Base-by-base conservation (phyloP, 2,888 invertebrate genomes). In the Prosapia bicincta region DNA sequence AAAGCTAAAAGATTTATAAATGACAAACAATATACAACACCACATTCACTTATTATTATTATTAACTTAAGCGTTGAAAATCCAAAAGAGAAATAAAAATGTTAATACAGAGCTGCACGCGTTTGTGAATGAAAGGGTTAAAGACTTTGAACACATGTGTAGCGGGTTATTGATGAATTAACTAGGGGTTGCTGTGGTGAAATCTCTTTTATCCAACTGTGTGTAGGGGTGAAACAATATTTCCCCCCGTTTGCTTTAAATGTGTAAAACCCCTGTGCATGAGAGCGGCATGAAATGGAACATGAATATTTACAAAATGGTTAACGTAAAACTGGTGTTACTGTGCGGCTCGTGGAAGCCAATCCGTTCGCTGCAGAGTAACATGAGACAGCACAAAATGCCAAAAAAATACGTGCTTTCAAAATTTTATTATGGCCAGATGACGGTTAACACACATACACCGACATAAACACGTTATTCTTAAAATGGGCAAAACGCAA, bases 331-430 rank as follows among this genome's bases (percentile, higher is more conserved):
- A 28, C 28, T 9, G 3, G 28, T 28, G 3, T 6, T 28, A 38
- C 15, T 38, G 10, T 10, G 15, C 54, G 9, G 9, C 9, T 9
- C 9, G 54, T 54, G 6, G 20, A 54, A 54, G 54, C 54, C n/a
- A 54, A 20, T 54, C 54, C 20, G 54, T 20, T 6, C 20, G 54
- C 3, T 20, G 54, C 54, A n/a, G 20, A 54, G 20, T 54, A 54
- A 54, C 54, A 54, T 54, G n/a, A 20, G 20, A 54, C 13, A 54
- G 54, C 54, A 54, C 66, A 75, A 71, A 75, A 71, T 66, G 13
- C 69, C 20, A n/a, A 71, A 70, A 30, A 70, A 71, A 71, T 67
- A 54, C 74, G 75, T 71, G 75, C 71, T 75, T 71, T 68, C 6
- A 75, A 71, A 75, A 66, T 20, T 24, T 70, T 28, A 26, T 54